A percentile compares a stretch with the other conserved stretches of the same genome.
phyloP scores from a whole-genome alignment of 2,888 invertebrate species.

The Calliopum simillimum region DNA sequence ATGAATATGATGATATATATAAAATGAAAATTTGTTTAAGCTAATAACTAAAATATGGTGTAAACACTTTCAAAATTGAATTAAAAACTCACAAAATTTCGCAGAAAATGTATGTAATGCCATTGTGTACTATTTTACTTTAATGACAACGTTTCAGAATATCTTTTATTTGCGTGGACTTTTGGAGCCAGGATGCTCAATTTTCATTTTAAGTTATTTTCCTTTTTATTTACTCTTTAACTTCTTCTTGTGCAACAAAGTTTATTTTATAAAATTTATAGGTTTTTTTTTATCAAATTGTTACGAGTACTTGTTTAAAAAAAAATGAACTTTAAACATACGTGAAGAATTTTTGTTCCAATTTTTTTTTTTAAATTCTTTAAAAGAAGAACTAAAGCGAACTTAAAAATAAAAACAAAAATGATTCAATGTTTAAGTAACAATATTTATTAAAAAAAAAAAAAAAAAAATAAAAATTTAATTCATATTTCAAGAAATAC shows the following conservation, averaged over 20 bases:
- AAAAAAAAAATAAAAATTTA: conserved; percentile 16
- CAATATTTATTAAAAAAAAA: conserved; percentile 16
- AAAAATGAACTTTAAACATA: not conserved
- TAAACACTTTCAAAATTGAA: too few relatives aligned
- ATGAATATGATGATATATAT: not conserved
- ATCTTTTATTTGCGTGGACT: conserved; percentile 11
- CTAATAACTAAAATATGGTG: not conserved
- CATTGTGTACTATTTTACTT: not conserved
- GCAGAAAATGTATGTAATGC: too few relatives aligned
- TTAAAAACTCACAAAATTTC: too few relatives aligned
- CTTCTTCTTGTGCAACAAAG: conserved; percentile 23
- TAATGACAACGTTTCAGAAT: conserved; percentile 11
- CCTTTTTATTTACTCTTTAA: not conserved
- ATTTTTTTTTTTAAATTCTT: conserved; percentile 6
- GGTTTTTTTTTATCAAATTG: not conserved
- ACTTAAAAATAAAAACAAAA: conserved; percentile 19
- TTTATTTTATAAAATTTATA: conserved; percentile 19
- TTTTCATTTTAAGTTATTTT: not conserved
- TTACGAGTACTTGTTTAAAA: not conserved
- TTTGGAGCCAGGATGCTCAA: conserved; percentile 9
- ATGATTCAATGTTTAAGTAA: conserved; percentile 14
- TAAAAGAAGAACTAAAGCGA: not conserved
- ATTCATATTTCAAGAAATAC: not conserved
- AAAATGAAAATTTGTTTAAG: not conserved
- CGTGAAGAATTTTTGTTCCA: conserved; percentile 16